phyloP scores from a whole-genome alignment of 2,888 invertebrate genomes.

The Catocala nupta region DNA sequence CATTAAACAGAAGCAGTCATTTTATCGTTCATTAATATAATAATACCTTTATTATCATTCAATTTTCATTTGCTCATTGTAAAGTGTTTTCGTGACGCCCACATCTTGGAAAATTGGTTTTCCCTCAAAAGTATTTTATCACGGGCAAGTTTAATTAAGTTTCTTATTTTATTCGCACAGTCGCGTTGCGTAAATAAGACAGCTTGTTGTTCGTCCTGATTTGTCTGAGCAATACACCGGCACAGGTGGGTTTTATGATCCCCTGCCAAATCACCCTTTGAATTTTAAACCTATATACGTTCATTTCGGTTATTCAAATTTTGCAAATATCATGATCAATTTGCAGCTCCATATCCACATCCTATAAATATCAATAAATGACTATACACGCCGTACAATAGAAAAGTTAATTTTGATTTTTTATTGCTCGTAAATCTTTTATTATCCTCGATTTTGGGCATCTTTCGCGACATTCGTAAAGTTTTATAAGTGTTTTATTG shows the following conservation, averaged over 20 bases:
- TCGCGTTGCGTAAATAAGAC: constrained; percentile 50
- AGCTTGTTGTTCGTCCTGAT: constrained; percentile 51
- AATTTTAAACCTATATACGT: constrained; percentile 52
- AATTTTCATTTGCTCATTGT: constrained; percentile 24
- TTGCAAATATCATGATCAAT: constrained; percentile 32
- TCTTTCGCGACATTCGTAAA: constrained; percentile 31
- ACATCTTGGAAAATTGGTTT: constrained; percentile 34
- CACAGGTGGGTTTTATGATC: constrained; percentile 59
- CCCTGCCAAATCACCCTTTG: constrained; percentile 51
- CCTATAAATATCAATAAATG: constrained; percentile 39
- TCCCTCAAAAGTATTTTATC: constrained; percentile 37
- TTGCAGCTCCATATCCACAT: constrained; percentile 19
- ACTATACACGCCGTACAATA: constrained; percentile 23
- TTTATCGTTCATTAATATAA: neutral
- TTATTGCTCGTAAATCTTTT: constrained; percentile 38
- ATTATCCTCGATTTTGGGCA: constrained; percentile 28
- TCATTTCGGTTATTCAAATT: constrained; percentile 20
- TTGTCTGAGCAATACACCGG: constrained; percentile 36
- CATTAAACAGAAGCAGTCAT: neutral
- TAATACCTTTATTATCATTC: neutral
- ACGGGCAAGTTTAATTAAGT: constrained; percentile 46
- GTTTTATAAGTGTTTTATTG: constrained; percentile 30
- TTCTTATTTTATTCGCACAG: constrained; percentile 44
- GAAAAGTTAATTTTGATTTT: constrained; percentile 33
- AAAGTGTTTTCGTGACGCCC: constrained; percentile 18